These are phyloP conservation scores for Myzus persicae DNA, from an alignment of 1,140 invertebrate genomes.

Conservation along the genomic window DNA sequence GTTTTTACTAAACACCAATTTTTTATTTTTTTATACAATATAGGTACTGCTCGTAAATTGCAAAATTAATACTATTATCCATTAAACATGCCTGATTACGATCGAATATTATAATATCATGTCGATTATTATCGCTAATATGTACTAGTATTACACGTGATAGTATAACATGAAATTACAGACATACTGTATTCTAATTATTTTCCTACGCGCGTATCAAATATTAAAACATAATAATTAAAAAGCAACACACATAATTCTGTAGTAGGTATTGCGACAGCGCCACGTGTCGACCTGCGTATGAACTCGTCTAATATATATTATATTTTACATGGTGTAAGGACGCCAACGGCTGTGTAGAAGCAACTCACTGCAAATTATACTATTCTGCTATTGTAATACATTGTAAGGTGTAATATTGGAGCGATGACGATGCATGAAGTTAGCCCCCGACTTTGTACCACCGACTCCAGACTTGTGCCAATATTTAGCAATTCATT, in stretches of 20 bases:
- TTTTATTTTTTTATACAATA: background rate
- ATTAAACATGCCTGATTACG: background rate
- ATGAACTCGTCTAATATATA: background rate
- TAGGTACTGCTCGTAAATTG: background rate
- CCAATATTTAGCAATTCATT: too few species aligned
- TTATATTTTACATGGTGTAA: background rate
- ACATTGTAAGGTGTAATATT: background rate
- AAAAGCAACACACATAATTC: background rate
- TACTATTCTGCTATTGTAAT: background rate
- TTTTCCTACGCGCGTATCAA: background rate
- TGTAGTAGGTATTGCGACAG: background rate
- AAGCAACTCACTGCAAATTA: background rate
- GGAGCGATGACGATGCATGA: too few species aligned
- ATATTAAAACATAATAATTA: constrained; percentile 5
- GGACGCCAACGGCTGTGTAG: background rate
- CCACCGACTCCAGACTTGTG: too few species aligned
- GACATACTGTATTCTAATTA: background rate
- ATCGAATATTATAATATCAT: constrained; percentile 3
- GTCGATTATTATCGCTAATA: background rate
- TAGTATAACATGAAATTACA: background rate
- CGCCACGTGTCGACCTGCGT: background rate
- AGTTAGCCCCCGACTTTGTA: too few species aligned
- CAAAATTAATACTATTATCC: background rate
- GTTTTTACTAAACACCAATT: background rate
- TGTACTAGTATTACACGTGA: too few species aligned